These are phyloP conservation scores for Catharus bicknelli DNA, from an alignment of 2,113 vertebrate genomes.

Conservation along the genomic window DNA sequence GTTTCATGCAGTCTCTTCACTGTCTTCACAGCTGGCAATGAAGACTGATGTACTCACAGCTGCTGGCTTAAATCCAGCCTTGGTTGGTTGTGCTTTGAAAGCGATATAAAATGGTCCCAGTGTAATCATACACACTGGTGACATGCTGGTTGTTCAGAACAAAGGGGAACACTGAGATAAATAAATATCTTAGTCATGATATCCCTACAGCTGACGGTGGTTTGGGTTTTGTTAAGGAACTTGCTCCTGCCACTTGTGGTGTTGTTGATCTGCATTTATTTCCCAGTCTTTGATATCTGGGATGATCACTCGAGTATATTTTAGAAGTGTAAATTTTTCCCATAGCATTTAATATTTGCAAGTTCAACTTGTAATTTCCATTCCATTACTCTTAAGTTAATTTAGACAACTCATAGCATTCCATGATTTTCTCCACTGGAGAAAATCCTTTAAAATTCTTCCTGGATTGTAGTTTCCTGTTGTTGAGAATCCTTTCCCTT, in stretches of 20 bases:
- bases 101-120: not conserved
- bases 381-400: not conserved
- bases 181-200: not conserved
- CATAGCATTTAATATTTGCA: not conserved
- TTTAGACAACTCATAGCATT: not conserved
- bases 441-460: not conserved
- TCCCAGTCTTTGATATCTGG: not conserved
- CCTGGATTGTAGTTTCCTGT: not conserved
- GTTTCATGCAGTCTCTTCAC: not conserved
- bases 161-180: not conserved
- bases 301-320: not conserved
- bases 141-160: not conserved
- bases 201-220: not conserved
- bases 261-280: not conserved
- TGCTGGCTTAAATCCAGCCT: not conserved
- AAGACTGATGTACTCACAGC: not conserved
- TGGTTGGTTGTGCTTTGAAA: not conserved
- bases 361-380: not conserved
- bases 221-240: not conserved
- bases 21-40: not conserved
- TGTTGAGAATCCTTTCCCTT: not conserved
- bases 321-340: not conserved
- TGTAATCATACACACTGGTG: not conserved
- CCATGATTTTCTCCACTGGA: not conserved
- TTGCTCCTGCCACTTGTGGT: not conserved